Evolutionary conservation across 2,888 invertebrate genomes (phyloP), one percentile per base, ranked within the genome.

Genomic region (Dinocampus coccinellae): DNA sequence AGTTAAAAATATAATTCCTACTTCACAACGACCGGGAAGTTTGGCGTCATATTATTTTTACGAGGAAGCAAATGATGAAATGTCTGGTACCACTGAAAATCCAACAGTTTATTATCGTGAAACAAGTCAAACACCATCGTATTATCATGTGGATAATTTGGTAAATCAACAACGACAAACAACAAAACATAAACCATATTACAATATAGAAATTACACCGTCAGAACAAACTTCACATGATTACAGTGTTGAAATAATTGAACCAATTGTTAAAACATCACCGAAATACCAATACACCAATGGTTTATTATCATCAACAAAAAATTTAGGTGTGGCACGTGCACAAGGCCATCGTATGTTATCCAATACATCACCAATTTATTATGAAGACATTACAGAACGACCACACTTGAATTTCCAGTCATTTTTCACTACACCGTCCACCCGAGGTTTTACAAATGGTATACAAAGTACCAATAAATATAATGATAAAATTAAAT

Each of bases 41-140:
- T 85, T 83, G 34, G 90, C 92, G 0, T 92, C 92, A 7, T 93
- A 91, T 85, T 93, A 91, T 80, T 93, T 92, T 81, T 93, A 92
- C 78, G 92, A 93, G 74, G 93, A 93, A 81, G 82, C 86, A 0
- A 82, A 73, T 61, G 82, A 83, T 26, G 82, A 81, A 9, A 80
- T 83, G 34, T 73, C 77, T 0, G 76, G 73, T 1, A 80, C 80
- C 3, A 81, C 83, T 0, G 78, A 83, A 1, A 81, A 75, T 62
- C 82, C 77, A 29, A 76, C 68, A 2, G 61, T 76, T 39, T 82
- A 80, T 42, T 84, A 80, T 69, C 76, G 79, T 26, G 82, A 83
- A 3, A 84, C 82, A 4, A 84, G 82, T 6, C 79, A 81, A 62
- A 60, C 81, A 1, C 16, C 47, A 47, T 76, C 82, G 6, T 82